These are phyloP conservation scores for Latrodectus hesperus DNA, from an alignment of 2,888 invertebrate genomes.

Conservation along the genomic window DNA sequence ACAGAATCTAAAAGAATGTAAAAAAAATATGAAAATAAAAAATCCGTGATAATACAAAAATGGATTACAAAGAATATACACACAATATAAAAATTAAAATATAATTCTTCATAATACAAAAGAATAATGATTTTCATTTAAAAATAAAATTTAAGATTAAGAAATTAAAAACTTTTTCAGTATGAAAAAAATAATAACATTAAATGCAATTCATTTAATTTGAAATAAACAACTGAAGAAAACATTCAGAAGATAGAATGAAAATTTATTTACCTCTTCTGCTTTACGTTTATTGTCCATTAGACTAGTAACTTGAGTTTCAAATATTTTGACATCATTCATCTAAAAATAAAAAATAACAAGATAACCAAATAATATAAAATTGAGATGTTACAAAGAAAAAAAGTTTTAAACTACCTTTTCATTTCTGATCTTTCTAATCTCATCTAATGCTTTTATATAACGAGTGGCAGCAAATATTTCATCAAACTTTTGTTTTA, in stretches of 20 bases:
- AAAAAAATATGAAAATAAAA: too few species aligned
- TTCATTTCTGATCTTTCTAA: conserved; percentile 77
- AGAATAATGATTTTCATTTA: too few species aligned
- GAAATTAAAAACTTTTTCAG: too few species aligned
- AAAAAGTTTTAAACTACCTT: conserved; percentile 25
- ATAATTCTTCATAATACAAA: too few species aligned
- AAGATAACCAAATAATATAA: not conserved
- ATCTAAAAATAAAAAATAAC: conserved; percentile 70
- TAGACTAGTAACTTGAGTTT: conserved; percentile 74
- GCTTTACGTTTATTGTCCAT: conserved; percentile 75
- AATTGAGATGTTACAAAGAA: not conserved
- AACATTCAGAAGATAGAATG: not conserved
- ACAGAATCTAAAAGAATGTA: too few species aligned
- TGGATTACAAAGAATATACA: too few species aligned
- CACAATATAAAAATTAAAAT: too few species aligned
- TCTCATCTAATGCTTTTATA: conserved; percentile 88
- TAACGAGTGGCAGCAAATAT: conserved; percentile 97
- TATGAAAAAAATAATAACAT: too few species aligned
- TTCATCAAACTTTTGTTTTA: conserved; percentile 97
- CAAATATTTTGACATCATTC: conserved; percentile 72
- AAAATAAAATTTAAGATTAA: too few species aligned
- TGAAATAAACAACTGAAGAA: not conserved
- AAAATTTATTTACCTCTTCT: conserved; percentile 72
- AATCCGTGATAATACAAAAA: too few species aligned
- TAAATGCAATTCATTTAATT: not conserved